Conservation (phyloP, 1,140 invertebrate species). For the Drosophila erecta region DNA sequence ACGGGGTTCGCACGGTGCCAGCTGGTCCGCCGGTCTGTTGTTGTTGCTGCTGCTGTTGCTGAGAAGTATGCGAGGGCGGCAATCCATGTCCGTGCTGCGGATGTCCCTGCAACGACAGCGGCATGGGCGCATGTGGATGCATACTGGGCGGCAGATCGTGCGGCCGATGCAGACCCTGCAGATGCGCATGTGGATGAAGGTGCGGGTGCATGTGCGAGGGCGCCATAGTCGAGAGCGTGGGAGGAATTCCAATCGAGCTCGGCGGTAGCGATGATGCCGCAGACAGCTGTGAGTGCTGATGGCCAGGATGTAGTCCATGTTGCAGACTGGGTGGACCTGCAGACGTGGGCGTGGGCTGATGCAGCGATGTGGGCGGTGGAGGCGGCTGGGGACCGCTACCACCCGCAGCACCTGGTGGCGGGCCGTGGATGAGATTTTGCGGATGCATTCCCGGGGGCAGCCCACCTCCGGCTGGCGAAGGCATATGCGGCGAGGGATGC, state of each 20-base stretch:
- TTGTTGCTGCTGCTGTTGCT: conserved; percentile 62
- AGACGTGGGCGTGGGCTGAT: conserved; percentile 45
- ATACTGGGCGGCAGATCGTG: conserved; percentile 73
- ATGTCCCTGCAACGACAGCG: conserved; percentile 76
- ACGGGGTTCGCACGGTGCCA: conserved; percentile 80
- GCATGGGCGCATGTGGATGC: conserved; percentile 76
- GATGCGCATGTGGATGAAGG: conserved; percentile 69
- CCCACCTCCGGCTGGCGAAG: conserved; percentile 72
- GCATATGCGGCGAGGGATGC: conserved; percentile 82
- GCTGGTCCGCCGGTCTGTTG: conserved; percentile 84
- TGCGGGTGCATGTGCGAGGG: conserved; percentile 74
- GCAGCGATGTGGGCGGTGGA: conserved; percentile 59
- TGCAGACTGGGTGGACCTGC: conserved; percentile 55
- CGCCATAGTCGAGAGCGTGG: conserved; percentile 74
- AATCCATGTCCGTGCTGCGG: conserved; percentile 60
- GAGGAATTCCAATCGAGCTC: conserved; percentile 58
- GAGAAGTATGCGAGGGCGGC: conserved; percentile 75
- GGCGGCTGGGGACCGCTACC: conserved; percentile 49
- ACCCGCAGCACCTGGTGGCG: conserved; percentile 30
- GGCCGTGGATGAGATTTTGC: conserved; percentile 86
- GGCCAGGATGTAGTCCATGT: conserved; percentile 64
- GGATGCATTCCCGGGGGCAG: conserved; percentile 85
- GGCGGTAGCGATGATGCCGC: conserved; percentile 63
- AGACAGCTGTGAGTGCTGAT: conserved; percentile 64
- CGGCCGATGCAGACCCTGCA: conserved; percentile 71